These are phyloP conservation scores for Macaria notata DNA, from an alignment of 2,888 invertebrate species.

Conservation along the genomic window DNA sequence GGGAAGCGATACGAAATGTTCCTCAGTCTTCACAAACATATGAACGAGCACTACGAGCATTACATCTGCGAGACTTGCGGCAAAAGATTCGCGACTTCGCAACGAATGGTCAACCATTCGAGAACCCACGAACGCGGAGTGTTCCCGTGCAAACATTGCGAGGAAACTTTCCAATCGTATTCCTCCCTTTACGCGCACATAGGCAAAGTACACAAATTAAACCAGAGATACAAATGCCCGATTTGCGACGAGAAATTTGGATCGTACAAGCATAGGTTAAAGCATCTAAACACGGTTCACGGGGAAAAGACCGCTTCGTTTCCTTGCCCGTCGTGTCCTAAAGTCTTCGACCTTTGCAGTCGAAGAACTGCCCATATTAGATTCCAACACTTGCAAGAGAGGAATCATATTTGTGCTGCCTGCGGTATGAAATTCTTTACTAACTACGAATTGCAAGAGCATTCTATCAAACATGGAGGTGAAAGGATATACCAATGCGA, in stretches of 20 bases:
- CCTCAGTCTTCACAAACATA: slow-evolving; percentile 69
- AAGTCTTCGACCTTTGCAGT: slow-evolving; percentile 70
- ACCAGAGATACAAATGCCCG: slow-evolving; percentile 73
- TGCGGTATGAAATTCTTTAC: slow-evolving; percentile 81
- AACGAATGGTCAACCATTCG: slow-evolving; percentile 68
- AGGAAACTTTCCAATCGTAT: slow-evolving; percentile 59
- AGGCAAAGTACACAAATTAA: slow-evolving; percentile 63
- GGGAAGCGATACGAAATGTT: slow-evolving; percentile 73
- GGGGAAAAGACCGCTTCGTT: slow-evolving; percentile 69
- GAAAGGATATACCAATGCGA: slow-evolving; percentile 80
- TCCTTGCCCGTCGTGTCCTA: slow-evolving; percentile 68
- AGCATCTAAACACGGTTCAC: slow-evolving; percentile 65
- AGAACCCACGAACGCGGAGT: slow-evolving; percentile 64
- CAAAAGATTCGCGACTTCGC: slow-evolving; percentile 67
- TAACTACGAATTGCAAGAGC: slow-evolving; percentile 79
- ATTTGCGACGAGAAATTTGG: slow-evolving; percentile 73
- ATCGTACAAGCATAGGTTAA: slow-evolving; percentile 68
- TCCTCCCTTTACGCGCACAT: slow-evolving; percentile 64
- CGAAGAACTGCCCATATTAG: slow-evolving; percentile 67
- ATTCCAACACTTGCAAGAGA: slow-evolving; percentile 70
- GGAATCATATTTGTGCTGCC: slow-evolving; percentile 72
- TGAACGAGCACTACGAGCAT: slow-evolving; percentile 75
- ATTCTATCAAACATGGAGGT: slow-evolving; percentile 78
- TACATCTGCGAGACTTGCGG: slow-evolving; percentile 76
- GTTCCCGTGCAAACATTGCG: slow-evolving; percentile 69